Base-by-base conservation (phyloP, 37 sponge, comb jelly and placozoan genomes). In the Mnemiopsis leidyi region DNA sequence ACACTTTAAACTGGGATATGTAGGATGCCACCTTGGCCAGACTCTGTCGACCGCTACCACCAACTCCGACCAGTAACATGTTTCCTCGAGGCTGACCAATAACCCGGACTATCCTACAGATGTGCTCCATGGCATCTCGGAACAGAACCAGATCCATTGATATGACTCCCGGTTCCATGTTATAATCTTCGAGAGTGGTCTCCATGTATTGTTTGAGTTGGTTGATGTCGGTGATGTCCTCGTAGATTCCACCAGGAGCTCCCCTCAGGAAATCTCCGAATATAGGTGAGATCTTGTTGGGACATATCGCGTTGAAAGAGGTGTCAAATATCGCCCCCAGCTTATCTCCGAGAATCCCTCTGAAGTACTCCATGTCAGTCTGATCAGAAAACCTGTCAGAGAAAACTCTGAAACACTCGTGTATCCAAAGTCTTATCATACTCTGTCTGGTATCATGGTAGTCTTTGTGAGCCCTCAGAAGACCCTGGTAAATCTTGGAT, bases 41-140 rank as follows among this genome's bases (percentile, higher is more conserved):
- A 69, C 99, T 99, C 94, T 96, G 97, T 30, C 99, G 92, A 0
- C 99, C 99, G 92, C 97, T 97, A 30, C 99, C 99, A 18, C 99
- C 99, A 0, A 99, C 95, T 39, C 99, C 99, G 26, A 99, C 94
- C 36, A 99, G 94, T 39, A 97, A 93, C 97, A 97, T 96, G 94
- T 99, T 97, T 7, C 99, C 97, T 28, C 99, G 94, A 36, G 95
- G 97, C 94, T 97, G 97, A 0, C 99, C 95, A 33, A 99, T 96
- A 32, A 99, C 99, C 36, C 99, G 93, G 26, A 97, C 94, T 23
- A 99, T 96, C 0, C 97, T 96, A 94, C 96, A 96, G 29, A 99
- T 96, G 76, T 98, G 99, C 73, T 98, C 99, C 39, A 98, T 97
- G 88, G 99, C 99, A 94, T 98, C 97, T 67, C 94, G 95, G 93